Conservation (phyloP, 1,140 invertebrate species). For the Drosophila neocordata region DNA sequence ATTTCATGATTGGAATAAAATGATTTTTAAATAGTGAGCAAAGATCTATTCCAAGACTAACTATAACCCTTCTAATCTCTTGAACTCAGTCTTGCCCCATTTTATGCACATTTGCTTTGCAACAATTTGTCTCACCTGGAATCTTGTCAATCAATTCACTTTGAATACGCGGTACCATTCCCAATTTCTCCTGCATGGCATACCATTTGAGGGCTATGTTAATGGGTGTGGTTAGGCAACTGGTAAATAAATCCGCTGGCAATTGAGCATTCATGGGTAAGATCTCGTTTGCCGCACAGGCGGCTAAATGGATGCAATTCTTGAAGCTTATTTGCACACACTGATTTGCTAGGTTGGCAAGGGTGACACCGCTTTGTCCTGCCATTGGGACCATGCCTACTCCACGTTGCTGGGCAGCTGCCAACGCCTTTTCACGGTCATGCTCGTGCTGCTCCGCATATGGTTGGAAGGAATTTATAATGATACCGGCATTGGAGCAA, state of each 20-base stretch:
- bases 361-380: background rate
- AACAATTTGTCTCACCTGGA: slow-evolving; percentile 85
- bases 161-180: slow-evolving; percentile 91
- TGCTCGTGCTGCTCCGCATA: slow-evolving; percentile 96
- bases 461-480: slow-evolving; percentile 95
- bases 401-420: slow-evolving; percentile 43
- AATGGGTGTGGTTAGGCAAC: slow-evolving; percentile 98
- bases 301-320: slow-evolving; percentile 98
- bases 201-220: slow-evolving; percentile 98
- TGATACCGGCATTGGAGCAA: slow-evolving; percentile 98
- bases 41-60: too few species aligned
- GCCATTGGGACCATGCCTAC: slow-evolving; percentile 1
- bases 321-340: slow-evolving; percentile 85
- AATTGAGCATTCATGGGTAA: slow-evolving; percentile 99
- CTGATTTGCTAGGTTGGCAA: slow-evolving; percentile 28
- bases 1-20: too few species aligned
- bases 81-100: too few species aligned
- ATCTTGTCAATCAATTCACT: slow-evolving; percentile 96
- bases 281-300: slow-evolving; percentile 95
- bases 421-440: slow-evolving; percentile 88
- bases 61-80: too few species aligned
- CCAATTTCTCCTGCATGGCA: slow-evolving; percentile 91
- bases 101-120: too few species aligned
- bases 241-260: slow-evolving; percentile 99
- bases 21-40: too few species aligned